These are phyloP conservation scores for Pseudobourletiella spinata DNA, from an alignment of 1,140 invertebrate species.

Conservation along the genomic window DNA sequence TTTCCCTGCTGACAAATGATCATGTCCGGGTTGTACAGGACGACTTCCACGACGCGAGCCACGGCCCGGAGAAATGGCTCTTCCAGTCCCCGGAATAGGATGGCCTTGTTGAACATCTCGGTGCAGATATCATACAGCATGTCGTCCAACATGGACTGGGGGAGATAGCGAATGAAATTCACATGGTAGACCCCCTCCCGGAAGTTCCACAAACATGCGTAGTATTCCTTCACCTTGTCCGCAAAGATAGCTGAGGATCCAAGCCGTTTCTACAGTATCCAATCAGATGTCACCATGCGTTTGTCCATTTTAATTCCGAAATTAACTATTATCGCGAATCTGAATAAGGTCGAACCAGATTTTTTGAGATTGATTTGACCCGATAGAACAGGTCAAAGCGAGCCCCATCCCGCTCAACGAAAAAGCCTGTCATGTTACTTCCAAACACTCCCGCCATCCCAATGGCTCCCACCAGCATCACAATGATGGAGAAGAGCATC, in stretches of 20 bases:
- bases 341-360: conserved; percentile 9
- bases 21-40: conserved; percentile 32
- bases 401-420: conserved; percentile 24
- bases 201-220: conserved; percentile 30
- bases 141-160: conserved; percentile 26
- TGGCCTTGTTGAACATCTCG: conserved; percentile 33
- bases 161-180: conserved; percentile 18
- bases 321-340: neutral
- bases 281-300: too few relatives aligned
- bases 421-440: conserved; percentile 26
- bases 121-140: conserved; percentile 30
- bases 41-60: conserved; percentile 17
- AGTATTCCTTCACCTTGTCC: conserved; percentile 30
- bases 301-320: neutral
- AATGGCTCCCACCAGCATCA: conserved; percentile 31
- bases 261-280: neutral
- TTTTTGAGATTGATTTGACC: conserved; percentile 12
- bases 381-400: conserved; percentile 31
- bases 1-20: conserved; percentile 21
- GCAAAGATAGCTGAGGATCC: neutral
- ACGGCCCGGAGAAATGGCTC: conserved; percentile 30
- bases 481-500: conserved; percentile 21
- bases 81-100: conserved; percentile 25
- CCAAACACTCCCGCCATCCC: conserved; percentile 21
- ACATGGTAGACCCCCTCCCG: conserved; percentile 24